Evolutionary conservation across 2,888 invertebrate genomes (phyloP).

Genomic region (Eurois occulta): DNA sequence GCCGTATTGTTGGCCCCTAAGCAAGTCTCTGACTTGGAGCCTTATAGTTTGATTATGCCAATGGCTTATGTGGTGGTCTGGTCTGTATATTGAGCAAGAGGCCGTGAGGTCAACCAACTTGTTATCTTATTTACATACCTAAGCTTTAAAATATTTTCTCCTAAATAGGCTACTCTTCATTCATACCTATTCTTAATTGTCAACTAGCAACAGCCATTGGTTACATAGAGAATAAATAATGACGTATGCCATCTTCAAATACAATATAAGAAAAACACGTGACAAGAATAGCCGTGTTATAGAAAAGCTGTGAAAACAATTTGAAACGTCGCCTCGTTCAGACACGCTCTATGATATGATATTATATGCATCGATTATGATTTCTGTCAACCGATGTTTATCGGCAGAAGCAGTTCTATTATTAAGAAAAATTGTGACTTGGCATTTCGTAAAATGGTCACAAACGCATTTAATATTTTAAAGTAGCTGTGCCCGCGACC

Average conservation of each 20-base stretch:
- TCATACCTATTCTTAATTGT: neutral
- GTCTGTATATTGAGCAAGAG: neutral
- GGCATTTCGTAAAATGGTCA: neutral
- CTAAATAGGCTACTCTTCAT: neutral
- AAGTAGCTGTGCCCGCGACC: too few species aligned
- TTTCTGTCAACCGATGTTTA: neutral
- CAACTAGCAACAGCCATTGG: neutral
- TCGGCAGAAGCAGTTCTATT: neutral
- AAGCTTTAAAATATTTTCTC: too few species aligned
- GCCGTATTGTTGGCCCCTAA: too few species aligned
- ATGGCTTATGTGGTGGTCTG: too few species aligned
- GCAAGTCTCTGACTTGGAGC: too few species aligned
- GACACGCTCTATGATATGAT: neutral
- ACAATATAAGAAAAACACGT: constrained; percentile 22
- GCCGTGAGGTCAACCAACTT: neutral
- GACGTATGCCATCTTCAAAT: neutral
- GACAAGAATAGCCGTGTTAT: neutral
- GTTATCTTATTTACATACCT: too few species aligned
- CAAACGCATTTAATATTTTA: neutral
- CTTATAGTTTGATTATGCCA: too few species aligned
- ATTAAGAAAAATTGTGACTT: neutral
- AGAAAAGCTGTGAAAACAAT: constrained; percentile 13
- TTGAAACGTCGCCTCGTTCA: neutral
- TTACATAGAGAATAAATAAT: constrained; percentile 5
- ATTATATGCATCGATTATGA: neutral